phyloP scores from a whole-genome alignment of 2,888 invertebrate genomes.

The Cerastis leucographa region DNA sequence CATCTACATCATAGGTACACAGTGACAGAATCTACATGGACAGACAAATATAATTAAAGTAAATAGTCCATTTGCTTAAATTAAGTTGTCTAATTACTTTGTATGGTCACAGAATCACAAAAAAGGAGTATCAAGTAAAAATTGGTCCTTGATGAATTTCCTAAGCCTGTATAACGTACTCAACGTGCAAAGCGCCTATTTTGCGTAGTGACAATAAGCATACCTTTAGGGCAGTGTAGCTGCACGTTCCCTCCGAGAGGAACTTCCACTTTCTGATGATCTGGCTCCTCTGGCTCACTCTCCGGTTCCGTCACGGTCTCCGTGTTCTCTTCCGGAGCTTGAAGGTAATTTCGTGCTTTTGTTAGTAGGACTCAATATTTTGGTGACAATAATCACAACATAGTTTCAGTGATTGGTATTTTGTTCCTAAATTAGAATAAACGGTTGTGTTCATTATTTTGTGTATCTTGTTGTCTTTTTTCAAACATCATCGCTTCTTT shows the following conservation, averaged over 20 bases:
- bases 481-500: no score
- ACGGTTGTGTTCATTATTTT: no score
- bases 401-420: no score
- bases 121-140: background rate
- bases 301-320: slow-evolving; percentile 76
- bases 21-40: background rate
- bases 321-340: slow-evolving; percentile 77
- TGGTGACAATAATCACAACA: background rate
- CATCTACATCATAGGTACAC: no score
- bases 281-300: slow-evolving; percentile 76
- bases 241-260: slow-evolving; percentile 96
- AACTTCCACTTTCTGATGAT: slow-evolving; percentile 94
- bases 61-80: background rate
- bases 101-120: background rate
- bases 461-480: no score
- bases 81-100: background rate
- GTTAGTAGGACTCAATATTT: background rate
- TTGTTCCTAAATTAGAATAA: no score
- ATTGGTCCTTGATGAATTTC: background rate
- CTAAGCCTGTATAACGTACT: no score
- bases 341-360: background rate
- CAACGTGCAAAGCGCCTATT: background rate
- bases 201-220: slow-evolving; percentile 24
- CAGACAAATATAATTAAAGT: background rate
- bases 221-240: slow-evolving; percentile 95